Percentiles rank a stretch among this genome's conserved stretches.
These are phyloP conservation scores for Laticauda laticaudata DNA, from an alignment of 2,113 vertebrate species.

Conservation along the genomic window DNA sequence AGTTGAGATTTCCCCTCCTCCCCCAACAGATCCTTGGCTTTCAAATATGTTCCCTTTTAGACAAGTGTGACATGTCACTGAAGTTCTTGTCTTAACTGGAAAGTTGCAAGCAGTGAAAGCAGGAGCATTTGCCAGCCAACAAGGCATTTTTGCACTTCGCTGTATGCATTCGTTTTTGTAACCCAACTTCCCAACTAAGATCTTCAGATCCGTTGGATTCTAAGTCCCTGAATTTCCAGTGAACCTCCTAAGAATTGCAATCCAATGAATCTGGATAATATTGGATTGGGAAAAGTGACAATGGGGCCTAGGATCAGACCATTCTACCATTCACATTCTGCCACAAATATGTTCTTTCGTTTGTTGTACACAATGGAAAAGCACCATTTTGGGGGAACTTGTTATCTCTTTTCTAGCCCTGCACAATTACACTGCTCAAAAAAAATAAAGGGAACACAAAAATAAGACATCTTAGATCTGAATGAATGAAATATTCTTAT, in stretches of 20 bases:
- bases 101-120: background rate
- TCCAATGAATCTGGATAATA: background rate
- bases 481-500: too few species aligned
- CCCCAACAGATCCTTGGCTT: background rate
- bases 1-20: background rate
- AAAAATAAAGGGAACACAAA: too few species aligned
- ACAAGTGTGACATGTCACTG: background rate
- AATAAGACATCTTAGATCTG: too few species aligned
- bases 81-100: background rate
- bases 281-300: background rate
- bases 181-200: background rate
- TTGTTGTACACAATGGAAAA: background rate
- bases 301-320: background rate
- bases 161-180: background rate
- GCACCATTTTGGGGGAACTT: background rate
- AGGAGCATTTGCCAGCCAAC: background rate
- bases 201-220: background rate
- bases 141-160: background rate
- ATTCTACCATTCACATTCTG: background rate
- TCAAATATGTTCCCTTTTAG: slow-evolving; percentile 1
- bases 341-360: background rate
- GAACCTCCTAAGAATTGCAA: background rate
- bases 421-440: background rate
- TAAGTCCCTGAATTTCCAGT: background rate
- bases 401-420: background rate